Evolutionary conservation across 2,113 vertebrate species (phyloP).

Genomic region (Oostethus manadensis): DNA sequence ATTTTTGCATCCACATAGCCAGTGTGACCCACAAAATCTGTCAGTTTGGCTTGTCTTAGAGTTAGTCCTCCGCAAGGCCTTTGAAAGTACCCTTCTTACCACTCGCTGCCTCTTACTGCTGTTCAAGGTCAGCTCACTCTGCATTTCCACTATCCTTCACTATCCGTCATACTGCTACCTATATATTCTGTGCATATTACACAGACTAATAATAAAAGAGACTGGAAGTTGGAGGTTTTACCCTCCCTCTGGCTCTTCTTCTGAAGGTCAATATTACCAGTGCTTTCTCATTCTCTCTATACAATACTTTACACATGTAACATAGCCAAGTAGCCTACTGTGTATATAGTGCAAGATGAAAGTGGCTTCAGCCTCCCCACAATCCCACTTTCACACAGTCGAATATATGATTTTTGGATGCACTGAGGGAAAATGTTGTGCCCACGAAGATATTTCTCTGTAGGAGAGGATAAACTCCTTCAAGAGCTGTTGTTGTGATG

Average conservation of each 20-base stretch:
- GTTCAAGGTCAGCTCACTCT: slow-evolving; percentile 56
- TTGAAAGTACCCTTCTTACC: slow-evolving; percentile 60
- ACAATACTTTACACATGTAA: slow-evolving; percentile 22
- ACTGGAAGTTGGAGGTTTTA: slow-evolving; percentile 30
- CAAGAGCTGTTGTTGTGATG: slow-evolving; percentile 26
- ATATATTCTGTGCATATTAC: slow-evolving; percentile 18
- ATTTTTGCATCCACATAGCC: background rate
- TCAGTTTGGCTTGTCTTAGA: slow-evolving; percentile 55
- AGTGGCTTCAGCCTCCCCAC: slow-evolving; percentile 15
- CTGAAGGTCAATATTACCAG: slow-evolving; percentile 44
- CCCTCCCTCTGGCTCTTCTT: slow-evolving; percentile 20
- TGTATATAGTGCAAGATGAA: slow-evolving; percentile 40
- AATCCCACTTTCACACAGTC: slow-evolving; percentile 3
- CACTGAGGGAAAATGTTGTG: slow-evolving; percentile 16
- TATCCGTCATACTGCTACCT: slow-evolving; percentile 22
- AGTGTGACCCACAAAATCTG: slow-evolving; percentile 50
- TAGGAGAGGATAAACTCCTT: slow-evolving; percentile 23
- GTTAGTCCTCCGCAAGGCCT: slow-evolving; percentile 37
- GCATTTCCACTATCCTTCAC: slow-evolving; percentile 27
- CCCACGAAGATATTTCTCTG: slow-evolving; percentile 14
- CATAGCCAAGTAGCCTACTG: no score
- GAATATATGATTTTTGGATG: slow-evolving; percentile 2
- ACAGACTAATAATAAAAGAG: slow-evolving; percentile 30
- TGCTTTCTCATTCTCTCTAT: slow-evolving; percentile 30
- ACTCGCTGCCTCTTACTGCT: slow-evolving; percentile 48